Conservation (phyloP, 2,113 vertebrate genomes). For the Ctenomys sociabilis region DNA sequence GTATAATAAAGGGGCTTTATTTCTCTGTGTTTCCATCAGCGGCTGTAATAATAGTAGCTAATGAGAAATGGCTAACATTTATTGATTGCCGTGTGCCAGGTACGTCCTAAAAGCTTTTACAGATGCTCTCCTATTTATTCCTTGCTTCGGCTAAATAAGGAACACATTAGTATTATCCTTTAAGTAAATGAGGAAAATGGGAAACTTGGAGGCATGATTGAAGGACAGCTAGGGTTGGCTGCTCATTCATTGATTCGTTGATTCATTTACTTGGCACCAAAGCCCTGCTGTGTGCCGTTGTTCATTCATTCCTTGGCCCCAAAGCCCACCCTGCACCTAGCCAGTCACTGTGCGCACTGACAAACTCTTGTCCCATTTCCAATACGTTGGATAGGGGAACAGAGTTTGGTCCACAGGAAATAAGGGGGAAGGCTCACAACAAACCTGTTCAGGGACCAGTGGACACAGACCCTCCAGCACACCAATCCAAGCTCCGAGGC, state of each 20-base stretch:
- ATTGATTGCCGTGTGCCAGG: constrained; percentile 21
- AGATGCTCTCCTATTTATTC: constrained; percentile 9
- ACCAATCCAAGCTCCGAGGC: background rate
- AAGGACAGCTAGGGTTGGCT: background rate
- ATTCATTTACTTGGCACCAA: background rate
- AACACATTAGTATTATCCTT: background rate
- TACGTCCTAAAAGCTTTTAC: constrained; percentile 16
- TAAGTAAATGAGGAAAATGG: background rate
- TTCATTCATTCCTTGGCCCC: background rate
- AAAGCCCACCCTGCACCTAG: background rate
- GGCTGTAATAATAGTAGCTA: constrained; percentile 31
- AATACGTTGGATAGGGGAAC: background rate
- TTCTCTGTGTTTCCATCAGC: constrained; percentile 12
- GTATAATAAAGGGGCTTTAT: constrained; percentile 59
- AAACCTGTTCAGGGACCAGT: background rate
- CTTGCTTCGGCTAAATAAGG: background rate
- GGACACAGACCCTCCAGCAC: background rate
- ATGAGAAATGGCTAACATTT: constrained; percentile 55
- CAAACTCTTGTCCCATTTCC: background rate
- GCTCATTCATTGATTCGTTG: background rate
- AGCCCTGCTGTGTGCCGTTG: background rate
- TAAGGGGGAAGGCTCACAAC: background rate
- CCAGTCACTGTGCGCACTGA: fast-evolving
- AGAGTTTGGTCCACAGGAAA: background rate
- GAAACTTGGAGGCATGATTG: background rate